Evolutionary conservation across 2,113 vertebrate species (phyloP), one percentile per base, ranked within the genome.

Genomic region (Oncorhynchus clarkii): DNA sequence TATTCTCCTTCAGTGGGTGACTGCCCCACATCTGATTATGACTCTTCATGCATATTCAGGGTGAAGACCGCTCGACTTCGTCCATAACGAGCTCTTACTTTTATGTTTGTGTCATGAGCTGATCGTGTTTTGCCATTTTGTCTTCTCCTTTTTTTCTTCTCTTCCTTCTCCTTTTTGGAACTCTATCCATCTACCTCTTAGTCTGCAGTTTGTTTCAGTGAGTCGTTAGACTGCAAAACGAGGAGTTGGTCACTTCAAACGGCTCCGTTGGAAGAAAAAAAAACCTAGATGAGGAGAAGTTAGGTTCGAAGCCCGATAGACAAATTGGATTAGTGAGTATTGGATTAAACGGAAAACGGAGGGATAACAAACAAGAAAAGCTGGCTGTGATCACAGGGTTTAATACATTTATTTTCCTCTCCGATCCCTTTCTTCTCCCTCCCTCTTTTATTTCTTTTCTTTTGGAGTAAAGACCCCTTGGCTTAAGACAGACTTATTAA

Each of bases 271-370:
- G 22, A 29, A 93, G 94, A 94, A 95, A 94, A 93, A 89, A 89
- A 5, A 31, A 31, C 29, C 4, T 93, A 93, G 94, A 95, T 68
- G 91, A 92, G 93, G 93, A 88, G 88, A 96, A 96, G 94, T 96
- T 96, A 91, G 94, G 95, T 95, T 93, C 93, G 95, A 94, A 95
- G 95, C 96, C 93, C 90, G 94, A 96, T 96, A 95, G 95, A 96
- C 96, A 98, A 98, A 99, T 98, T 99, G 97, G 96, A 99, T 99
- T 98, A 99, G 94, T 94, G 95, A 91, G 95, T 95, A 97, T 97
- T 96, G 96, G 96, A 98, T 99, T 98, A 98, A 98, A 96, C 95
- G 96, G 96, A 96, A 97, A 96, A 95, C 93, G 95, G 94, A 94
- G 94, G 93, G 95, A 96, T 94, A 94, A 97, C 96, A 97, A 97